Conservation (phyloP, 2,888 invertebrate genomes). For the Tinea trinotella region DNA sequence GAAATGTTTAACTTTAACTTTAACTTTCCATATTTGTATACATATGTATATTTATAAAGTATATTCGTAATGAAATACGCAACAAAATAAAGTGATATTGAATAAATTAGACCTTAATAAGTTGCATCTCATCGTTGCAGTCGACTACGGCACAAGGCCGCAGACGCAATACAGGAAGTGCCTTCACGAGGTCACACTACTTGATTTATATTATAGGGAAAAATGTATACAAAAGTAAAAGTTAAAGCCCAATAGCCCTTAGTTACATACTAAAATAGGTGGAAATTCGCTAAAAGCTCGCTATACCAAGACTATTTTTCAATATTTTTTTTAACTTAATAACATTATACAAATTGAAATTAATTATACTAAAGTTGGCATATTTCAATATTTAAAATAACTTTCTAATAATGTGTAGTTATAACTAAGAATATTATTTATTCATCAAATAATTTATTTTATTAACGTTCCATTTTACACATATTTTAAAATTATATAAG, state of each 20-base stretch:
- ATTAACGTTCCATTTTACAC: neutral
- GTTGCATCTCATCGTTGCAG: conserved; percentile 29
- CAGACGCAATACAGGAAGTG: conserved; percentile 56
- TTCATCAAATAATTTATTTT: neutral
- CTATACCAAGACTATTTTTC: too few relatives aligned
- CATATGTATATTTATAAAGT: too few relatives aligned
- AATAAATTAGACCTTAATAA: conserved; percentile 37
- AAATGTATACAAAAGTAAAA: neutral
- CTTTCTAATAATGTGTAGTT: too few relatives aligned
- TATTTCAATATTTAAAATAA: too few relatives aligned
- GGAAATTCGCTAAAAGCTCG: too few relatives aligned
- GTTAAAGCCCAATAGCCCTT: neutral
- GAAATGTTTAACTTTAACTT: too few relatives aligned
- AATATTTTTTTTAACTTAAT: too few relatives aligned
- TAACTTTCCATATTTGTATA: too few relatives aligned
- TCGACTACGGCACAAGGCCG: conserved; percentile 50
- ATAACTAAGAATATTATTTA: neutral
- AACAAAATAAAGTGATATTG: neutral
- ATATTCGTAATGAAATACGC: neutral
- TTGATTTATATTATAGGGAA: neutral
- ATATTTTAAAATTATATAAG: neutral
- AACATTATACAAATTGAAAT: too few relatives aligned
- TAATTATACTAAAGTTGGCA: too few relatives aligned
- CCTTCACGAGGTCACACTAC: conserved; percentile 28
- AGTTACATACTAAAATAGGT: neutral